A percentile compares a stretch with the other conserved stretches of the same genome.
phyloP scores from a whole-genome alignment of 2,113 vertebrate genomes.

The Brachirus orientalis region DNA sequence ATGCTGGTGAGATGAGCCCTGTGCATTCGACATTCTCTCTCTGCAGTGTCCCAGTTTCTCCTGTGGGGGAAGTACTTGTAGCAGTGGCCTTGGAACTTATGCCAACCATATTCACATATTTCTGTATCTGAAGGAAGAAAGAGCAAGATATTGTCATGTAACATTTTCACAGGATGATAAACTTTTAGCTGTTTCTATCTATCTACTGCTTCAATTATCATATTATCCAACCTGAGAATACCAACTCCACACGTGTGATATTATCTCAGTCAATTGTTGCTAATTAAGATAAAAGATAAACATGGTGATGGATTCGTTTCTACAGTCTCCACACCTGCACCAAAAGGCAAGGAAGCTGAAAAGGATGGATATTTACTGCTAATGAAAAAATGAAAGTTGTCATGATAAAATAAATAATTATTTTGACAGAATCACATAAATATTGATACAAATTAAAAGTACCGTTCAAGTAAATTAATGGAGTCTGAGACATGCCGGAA shows the following conservation, averaged over 20 bases:
- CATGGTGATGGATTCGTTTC: background rate
- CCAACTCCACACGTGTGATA: constrained; percentile 8
- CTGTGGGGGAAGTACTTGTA: constrained; percentile 94
- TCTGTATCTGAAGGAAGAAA: constrained; percentile 86
- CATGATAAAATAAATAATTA: background rate
- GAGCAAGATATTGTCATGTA: background rate
- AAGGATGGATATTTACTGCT: too few relatives aligned
- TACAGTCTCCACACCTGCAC: background rate
- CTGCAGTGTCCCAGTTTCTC: constrained; percentile 93
- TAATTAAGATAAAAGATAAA: constrained; percentile 9
- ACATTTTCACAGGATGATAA: background rate
- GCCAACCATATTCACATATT: constrained; percentile 95
- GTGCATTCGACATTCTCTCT: constrained; percentile 94
- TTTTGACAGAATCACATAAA: too few relatives aligned
- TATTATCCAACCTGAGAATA: constrained; percentile 10
- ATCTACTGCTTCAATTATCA: background rate
- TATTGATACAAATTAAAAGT: too few relatives aligned
- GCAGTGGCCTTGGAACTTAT: constrained; percentile 98
- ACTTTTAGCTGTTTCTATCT: background rate
- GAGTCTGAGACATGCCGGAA: too few relatives aligned
- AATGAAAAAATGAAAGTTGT: background rate
- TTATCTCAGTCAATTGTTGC: constrained; percentile 10
- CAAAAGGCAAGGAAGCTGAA: background rate
- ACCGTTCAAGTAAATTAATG: too few relatives aligned
- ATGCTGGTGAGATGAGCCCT: constrained; percentile 94